Base-by-base conservation (phyloP, 2,888 invertebrate species). In the Drosophila multiciliata region DNA sequence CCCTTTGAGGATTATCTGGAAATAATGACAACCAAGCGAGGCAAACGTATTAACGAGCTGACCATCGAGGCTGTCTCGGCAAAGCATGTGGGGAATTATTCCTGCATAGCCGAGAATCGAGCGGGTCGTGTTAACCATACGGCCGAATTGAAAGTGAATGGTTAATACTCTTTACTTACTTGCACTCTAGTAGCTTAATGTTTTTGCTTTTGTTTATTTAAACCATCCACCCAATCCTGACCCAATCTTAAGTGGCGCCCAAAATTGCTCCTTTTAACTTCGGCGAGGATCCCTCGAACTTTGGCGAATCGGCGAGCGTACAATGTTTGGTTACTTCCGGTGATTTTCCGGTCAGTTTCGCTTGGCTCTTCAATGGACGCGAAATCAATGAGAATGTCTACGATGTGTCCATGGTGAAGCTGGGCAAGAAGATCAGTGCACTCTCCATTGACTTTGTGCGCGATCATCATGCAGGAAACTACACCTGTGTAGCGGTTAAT, bases 21-120 rank as follows among this genome's bases (percentile, higher is more conserved):
- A 82, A 91, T 93, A 57, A 70, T 91, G 15, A 92, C 91, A 29
- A 91, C 91, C 1, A 92, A 90, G 74, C 89, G 92, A 75, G 94
- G 94, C 66, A 94, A 94, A 89, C 93, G 94, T 75, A 94, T 94
- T 54, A 94, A 94, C 76, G 93, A 93, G 59, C 93, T 96, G 87
- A 95, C 95, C 89, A 96, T 96, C 87, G 95, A 95, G 82, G 94
- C 96, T 9, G 95, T 96, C 66, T 94, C 94, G 85, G 95, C 95
- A 79, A 94, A 94, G 87, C 96, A 96, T 93, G 95, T 95, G 69
- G 97, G 96, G 73, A 96, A 96, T 92, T 97, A 96, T 93, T 95
- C 96, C 79, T 97, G 97, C 92, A 94, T 95, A 80, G 96, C 96
- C 66, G 95, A 95, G 93, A 97, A 97, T 93, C 94, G 94, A 82